Base-by-base conservation (phyloP, 2,113 vertebrate genomes). In the Pseudorectes ferrugineus region DNA sequence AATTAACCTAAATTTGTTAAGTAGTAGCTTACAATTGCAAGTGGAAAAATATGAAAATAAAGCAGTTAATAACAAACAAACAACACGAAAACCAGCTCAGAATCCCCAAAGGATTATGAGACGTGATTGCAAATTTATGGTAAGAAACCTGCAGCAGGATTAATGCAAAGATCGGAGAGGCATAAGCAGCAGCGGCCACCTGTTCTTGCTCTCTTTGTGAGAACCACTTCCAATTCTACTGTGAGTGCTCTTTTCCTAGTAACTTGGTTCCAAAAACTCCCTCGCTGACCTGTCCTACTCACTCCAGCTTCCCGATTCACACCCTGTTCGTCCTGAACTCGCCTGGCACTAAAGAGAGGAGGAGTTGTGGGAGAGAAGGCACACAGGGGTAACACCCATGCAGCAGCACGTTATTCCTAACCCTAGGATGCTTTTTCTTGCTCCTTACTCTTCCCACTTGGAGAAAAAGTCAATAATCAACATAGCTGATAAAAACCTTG, bases 101-200 rank as follows among this genome's bases (percentile, higher is more conserved):
- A 74, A 73, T 23, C 26, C 29, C 8, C 12, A 42, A 62, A 61
- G 6, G 5, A 59, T 4, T 48, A 19, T 21, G 65, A 75, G 6
- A 66, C 3, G 4, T 2, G 14, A 45, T 7, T 63, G 25, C 5
- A 93, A 43, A 24, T 75, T 36, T 77, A 19, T 14, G 11, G 59
- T 24, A 42, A 65, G 55, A 45, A 80, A 62, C 9, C 31, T 52
- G 14, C 6, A 48, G 21, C 8, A 67, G 15, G 31, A 62, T n/a
- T 73, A 83, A 65, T 20, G 7, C 21, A 22, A 36, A 9, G 14
- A 20, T 48, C 1, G 2, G 36, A 65, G 19, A 57, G 25, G 13
- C 9, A 6, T 4, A 51, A 67, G 33, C 38, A 82, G 48, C 58
- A 72, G 23, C 49, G 59, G 14, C 12, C 0, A 0, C 35, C 9